Evolutionary conservation across 1,140 invertebrate species (phyloP), one percentile per base, ranked within the genome.

Genomic region (Leptestheria dahalacensis): DNA sequence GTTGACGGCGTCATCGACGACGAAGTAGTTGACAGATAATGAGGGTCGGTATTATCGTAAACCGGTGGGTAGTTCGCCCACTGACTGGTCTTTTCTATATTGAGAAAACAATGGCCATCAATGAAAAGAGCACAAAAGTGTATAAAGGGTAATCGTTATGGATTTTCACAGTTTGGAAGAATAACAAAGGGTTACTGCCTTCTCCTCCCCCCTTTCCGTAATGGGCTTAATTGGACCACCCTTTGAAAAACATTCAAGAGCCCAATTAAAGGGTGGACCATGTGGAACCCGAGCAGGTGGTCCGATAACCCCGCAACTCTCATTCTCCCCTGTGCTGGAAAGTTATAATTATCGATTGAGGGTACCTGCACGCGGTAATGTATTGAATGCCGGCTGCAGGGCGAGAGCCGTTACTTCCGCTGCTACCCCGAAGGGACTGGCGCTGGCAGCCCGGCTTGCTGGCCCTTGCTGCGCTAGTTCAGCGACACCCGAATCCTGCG

Each of bases 401-500:
- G 33, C 6, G 6, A 15, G 6, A 6, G 33, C 6, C 33, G 33
- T 41, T 15, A 41, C 33, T 41, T 41, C 33, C 15, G 33, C 6
- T 6, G 33, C 21, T 10, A 56, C 26, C 24, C 23, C 24, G 23
- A 56, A 26, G 11, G 58, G 58, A 60, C 58, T 60, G 21, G 58
- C 58, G 3, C 58, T 60, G 26, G 51, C 49, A 6, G 58, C 49
- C 18, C 48, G 58, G 25, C 58, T 60, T 26, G 51, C 2, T 3
- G 50, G 41, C 12, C 47, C 48, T 11, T 28, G 48, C 11, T 50
- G 58, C 9, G 58, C 58, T 21, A 60, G 25, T 51, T 60, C 58
- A 2, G 58, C 58, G 18, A 60, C 58, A 2, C 58, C 58, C 21
- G 48, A 52, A 46, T 60, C 53, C 53, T 55, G 10, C 21, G 10